phyloP scores from a whole-genome alignment of 2,888 invertebrate genomes.

The Lithophane semibrunnea region DNA sequence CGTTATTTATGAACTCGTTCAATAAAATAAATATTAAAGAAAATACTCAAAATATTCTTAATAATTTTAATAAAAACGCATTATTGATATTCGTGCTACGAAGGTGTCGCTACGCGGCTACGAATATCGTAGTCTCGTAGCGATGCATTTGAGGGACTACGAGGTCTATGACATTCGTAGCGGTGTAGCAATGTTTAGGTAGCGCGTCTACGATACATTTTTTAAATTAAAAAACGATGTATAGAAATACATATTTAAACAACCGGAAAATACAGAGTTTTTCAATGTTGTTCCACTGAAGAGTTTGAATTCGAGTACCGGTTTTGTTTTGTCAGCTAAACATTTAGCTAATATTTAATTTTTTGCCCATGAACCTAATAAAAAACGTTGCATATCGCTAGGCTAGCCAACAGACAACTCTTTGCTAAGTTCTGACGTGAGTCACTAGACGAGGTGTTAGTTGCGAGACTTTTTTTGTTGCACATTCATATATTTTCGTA shows the following conservation, averaged over 20 bases:
- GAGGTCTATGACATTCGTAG: conserved; percentile 21
- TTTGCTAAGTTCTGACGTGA: too few species aligned
- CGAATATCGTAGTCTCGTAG: conserved; percentile 21
- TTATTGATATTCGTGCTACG: not conserved
- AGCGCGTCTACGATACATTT: not conserved
- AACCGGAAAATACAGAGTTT: not conserved
- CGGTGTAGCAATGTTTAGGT: conserved; percentile 1
- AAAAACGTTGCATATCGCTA: not conserved
- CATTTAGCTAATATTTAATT: not conserved
- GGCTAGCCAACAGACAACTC: not conserved
- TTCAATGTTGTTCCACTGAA: not conserved
- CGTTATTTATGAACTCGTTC: not conserved
- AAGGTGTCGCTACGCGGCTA: conserved; percentile 26
- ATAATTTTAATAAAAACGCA: not conserved
- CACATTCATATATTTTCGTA: not conserved
- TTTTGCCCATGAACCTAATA: too few species aligned
- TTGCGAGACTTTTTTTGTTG: not conserved
- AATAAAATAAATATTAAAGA: not conserved
- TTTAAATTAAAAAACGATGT: not conserved
- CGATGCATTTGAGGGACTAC: conserved; percentile 30
- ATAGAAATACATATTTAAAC: not conserved
- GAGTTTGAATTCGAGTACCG: too few species aligned
- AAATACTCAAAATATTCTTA: not conserved
- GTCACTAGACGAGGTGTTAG: not conserved
- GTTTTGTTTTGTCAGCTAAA: too few species aligned